Evolutionary conservation across 2,888 invertebrate genomes (phyloP), one percentile per base, ranked within the genome.

Genomic region (Epinotia nisella): DNA sequence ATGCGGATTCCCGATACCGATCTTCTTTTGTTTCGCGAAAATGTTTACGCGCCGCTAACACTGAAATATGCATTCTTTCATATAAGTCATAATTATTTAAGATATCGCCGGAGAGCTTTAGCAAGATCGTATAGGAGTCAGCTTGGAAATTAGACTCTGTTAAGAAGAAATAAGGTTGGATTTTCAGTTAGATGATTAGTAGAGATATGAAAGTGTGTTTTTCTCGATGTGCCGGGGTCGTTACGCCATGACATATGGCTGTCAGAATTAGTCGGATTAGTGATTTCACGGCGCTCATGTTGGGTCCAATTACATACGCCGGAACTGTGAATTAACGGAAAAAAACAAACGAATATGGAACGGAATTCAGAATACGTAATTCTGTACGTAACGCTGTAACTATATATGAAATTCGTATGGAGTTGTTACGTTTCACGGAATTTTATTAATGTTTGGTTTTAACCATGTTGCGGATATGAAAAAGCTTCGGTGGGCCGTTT

Each of bases 241-340:
- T 93, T 93, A 92, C 83, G 77, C 81, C 86, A 86, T 92, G 92
- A 93, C 93, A 93, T 93, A 93, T 92, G 92, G 92, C 89, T 92
- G 93, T 92, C 93, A 92, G 89, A 93, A 93, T 93, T 93, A 93
- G 92, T 87, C 87, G 90, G 92, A 93, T 93, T 93, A 93, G 92
- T 92, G 90, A 93, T 93, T 93, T 92, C 89, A 92, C 91, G 92
- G 91, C 83, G 89, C 85, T 83, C 86, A 80, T 80, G 86, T 84
- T 85, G 92, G 82, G 88, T 92, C 92, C 92, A 93, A 93, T 93
- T 93, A 93, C 88, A 83, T 76, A 80, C 87, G 81, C 86, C 87
- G 89, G 88, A 91, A 89, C 90, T 85, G 79, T 82, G 86, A 87
- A 87, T 89, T 85, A 87, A 84, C 78, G 78, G 78, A 84, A 88